These are phyloP conservation scores for Hyperoplus immaculatus DNA, from an alignment of 2,797 vertebrate species.

Conservation along the genomic window DNA sequence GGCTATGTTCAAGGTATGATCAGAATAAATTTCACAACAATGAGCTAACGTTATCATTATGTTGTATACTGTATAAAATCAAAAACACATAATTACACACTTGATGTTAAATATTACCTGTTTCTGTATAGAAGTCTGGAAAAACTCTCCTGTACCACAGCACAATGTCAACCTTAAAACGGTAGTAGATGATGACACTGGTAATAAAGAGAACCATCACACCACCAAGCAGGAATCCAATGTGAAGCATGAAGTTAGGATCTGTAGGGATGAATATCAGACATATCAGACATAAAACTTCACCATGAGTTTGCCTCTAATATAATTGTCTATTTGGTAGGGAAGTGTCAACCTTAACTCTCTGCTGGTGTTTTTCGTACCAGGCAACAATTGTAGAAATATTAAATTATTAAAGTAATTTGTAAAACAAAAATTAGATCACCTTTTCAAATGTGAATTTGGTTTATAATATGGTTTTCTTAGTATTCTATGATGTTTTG, in stretches of 20 bases:
- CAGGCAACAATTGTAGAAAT: not conserved
- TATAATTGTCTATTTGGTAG: not conserved
- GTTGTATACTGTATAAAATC: not conserved
- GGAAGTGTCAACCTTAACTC: not conserved
- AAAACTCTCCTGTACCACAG: constrained; percentile 88
- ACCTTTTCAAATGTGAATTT: not conserved
- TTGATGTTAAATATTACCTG: constrained; percentile 83
- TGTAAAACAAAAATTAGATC: not conserved
- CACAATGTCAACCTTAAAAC: constrained; percentile 91
- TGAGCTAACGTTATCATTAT: too few relatives aligned
- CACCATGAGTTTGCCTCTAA: not conserved
- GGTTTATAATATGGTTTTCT: not conserved
- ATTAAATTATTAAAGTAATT: not conserved
- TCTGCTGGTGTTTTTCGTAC: not conserved
- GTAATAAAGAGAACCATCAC: constrained; percentile 75
- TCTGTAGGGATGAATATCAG: constrained; percentile 77
- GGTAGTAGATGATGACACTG: constrained; percentile 80
- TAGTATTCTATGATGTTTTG: not conserved
- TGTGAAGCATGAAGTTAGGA: constrained; percentile 67
- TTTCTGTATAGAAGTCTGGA: constrained; percentile 71
- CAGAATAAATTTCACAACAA: too few relatives aligned
- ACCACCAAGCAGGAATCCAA: constrained; percentile 74
- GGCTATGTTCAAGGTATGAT: too few relatives aligned
- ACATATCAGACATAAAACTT: not conserved
- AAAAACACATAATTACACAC: not conserved